A percentile compares a stretch with the other conserved stretches of the same genome.
Evolutionary conservation across 2,888 invertebrate genomes (phyloP).

Genomic region (Volucella zonaria): DNA sequence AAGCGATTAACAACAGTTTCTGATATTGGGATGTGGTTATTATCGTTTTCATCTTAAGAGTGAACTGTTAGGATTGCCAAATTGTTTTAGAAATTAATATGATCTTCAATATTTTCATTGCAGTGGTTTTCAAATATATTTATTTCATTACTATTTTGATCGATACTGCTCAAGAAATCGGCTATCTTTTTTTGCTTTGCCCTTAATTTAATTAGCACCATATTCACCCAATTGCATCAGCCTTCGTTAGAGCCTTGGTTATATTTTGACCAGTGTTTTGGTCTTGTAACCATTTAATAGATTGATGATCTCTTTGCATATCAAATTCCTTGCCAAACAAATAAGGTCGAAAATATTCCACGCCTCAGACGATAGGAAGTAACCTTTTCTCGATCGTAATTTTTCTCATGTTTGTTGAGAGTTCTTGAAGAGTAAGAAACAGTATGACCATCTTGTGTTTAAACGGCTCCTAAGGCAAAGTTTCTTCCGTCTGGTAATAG

Average conservation of each 20-base stretch:
- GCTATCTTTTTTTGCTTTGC: conserved; percentile 74
- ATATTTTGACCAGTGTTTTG: too few species aligned
- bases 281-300: conserved; percentile 39
- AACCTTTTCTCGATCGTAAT: not conserved
- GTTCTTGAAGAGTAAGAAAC: not conserved
- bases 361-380: conserved; percentile 54
- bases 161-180: conserved; percentile 76
- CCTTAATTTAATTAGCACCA: conserved; percentile 63
- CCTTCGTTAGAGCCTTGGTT: conserved; percentile 35
- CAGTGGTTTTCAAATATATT: conserved; percentile 25
- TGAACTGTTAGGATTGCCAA: conserved; percentile 12
- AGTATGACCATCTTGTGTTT: not conserved
- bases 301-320: conserved; percentile 66
- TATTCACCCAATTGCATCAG: conserved; percentile 62
- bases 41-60: conserved; percentile 17
- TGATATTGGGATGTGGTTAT: not conserved
- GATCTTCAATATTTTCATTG: conserved; percentile 21
- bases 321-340: conserved; percentile 76
- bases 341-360: conserved; percentile 79
- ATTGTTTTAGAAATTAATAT: conserved; percentile 42
- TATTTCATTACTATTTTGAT: conserved; percentile 66
- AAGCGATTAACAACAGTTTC: conserved; percentile 8
- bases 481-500: not conserved
- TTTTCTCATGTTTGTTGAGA: not conserved
- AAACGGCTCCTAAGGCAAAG: too few species aligned